Base-by-base conservation (phyloP, 2,888 invertebrate species). In the Cephus spinipes region DNA sequence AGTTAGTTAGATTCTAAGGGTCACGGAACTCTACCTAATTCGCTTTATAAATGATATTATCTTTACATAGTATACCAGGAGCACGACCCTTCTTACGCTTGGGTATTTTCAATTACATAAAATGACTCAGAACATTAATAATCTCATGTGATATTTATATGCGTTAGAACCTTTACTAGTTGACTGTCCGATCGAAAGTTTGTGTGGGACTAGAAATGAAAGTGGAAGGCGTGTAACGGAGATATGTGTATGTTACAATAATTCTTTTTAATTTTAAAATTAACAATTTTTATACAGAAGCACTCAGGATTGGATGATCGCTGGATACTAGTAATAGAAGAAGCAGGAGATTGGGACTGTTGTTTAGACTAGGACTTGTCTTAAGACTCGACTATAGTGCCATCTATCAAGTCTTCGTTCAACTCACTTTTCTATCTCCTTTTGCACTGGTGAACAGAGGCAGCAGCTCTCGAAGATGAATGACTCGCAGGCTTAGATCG, bases 371-470 rank as follows among this genome's bases (percentile, higher is more conserved):
- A 55, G 23, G 40, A 55, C 6, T 55, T 23, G 40, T 6, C 40
- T 55, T 55, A 55, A 55, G 40, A 23, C 40, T 55, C 6, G 86
- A 86, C 86, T 86, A 85, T 85, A 86, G 84, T 86, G 85, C 86
- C 84, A 89, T 89, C 87, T 88, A 89, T 89, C 88, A 88, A 86
- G 86, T 83, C 85, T 87, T 87, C 86, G 86, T 88, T 86, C 84
- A 55, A 55, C 40, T 85, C 84, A 84, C 82, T 84, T 82, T 68
- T 68, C 68, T 79, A 74, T 74, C 77, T 74, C 74, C 74, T 40
- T 71, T 71, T 73, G 55, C 73, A 76, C 40, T 55, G 23, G 40
- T 55, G 23, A 55, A 76, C 81, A 79, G 76, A 80, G 78, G 82
- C 77, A 79, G 77, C 77, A 81, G 79, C 75, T 76, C 82, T 79